phyloP scores from a whole-genome alignment of 2,113 vertebrate species.

The Acrocephalus arundinaceus region DNA sequence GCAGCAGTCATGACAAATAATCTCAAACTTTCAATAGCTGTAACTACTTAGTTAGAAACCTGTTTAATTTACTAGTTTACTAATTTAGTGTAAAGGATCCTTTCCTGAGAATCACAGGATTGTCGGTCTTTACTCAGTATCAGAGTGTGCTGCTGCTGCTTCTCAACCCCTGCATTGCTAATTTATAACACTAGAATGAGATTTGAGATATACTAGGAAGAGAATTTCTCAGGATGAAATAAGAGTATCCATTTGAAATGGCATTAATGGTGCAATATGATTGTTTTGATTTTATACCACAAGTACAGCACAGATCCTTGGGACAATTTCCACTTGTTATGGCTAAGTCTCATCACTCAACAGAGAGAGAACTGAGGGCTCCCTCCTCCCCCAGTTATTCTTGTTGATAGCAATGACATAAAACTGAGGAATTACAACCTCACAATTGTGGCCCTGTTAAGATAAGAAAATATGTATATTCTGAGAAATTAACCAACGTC shows the following conservation, averaged over 20 bases:
- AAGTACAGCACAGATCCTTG: neutral
- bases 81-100: neutral
- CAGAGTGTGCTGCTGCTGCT: neutral
- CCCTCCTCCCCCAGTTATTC: neutral
- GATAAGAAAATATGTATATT: neutral
- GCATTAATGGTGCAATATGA: neutral
- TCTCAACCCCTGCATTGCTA: neutral
- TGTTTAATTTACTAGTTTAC: neutral
- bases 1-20: neutral
- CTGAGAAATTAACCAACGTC: neutral
- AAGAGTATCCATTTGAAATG: slow-evolving; percentile 6
- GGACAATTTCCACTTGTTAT: neutral
- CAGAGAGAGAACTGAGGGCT: neutral
- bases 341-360: neutral
- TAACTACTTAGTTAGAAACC: neutral
- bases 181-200: slow-evolving; percentile 27
- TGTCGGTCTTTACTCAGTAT: neutral
- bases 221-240: slow-evolving; percentile 29
- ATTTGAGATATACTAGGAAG: slow-evolving; percentile 2
- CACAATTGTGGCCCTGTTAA: neutral
- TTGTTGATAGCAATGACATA: neutral
- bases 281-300: slow-evolving; percentile 11
- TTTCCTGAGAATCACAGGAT: neutral
- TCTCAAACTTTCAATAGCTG: neutral
- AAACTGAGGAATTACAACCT: neutral